phyloP scores from a whole-genome alignment of 2,888 invertebrate genomes.

The Macaria liturata region DNA sequence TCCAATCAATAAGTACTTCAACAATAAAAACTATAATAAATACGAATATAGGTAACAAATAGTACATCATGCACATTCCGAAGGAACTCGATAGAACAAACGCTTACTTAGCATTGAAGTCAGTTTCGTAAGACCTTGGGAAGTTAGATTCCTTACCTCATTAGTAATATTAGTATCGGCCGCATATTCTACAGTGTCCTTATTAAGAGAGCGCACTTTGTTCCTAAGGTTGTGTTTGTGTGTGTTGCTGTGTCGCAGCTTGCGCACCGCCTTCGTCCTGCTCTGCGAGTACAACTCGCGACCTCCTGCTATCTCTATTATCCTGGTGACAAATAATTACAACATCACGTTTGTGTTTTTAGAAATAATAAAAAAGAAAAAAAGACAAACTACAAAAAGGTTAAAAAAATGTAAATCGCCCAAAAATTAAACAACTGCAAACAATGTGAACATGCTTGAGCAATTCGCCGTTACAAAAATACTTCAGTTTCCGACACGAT shows the following conservation, averaged over 20 bases:
- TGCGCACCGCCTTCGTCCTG: constrained; percentile 89
- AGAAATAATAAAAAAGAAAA: neutral
- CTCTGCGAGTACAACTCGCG: constrained; percentile 93
- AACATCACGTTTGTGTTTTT: neutral
- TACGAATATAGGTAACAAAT: too few species aligned
- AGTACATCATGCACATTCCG: too few species aligned
- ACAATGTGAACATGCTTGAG: too few species aligned
- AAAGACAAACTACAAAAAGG: too few species aligned
- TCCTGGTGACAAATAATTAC: constrained; percentile 53
- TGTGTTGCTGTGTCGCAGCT: constrained; percentile 84
- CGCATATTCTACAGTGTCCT: constrained; percentile 66
- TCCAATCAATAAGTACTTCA: too few species aligned
- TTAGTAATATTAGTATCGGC: constrained; percentile 64
- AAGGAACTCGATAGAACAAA: too few species aligned
- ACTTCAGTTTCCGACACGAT: constrained; percentile 1
- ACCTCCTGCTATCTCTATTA: constrained; percentile 89
- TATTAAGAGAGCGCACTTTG: constrained; percentile 68
- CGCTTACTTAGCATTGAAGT: too few species aligned
- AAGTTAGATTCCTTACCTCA: constrained; percentile 53
- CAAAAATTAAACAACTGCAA: too few species aligned
- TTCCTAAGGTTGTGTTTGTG: constrained; percentile 78
- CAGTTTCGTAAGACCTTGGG: neutral
- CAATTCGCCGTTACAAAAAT: too few species aligned
- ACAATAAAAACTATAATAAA: too few species aligned
- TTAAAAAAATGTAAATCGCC: too few species aligned